Evolutionary conservation across 2,113 vertebrate genomes (phyloP).

Genomic region (Rhinopomastus cyanomelas): DNA sequence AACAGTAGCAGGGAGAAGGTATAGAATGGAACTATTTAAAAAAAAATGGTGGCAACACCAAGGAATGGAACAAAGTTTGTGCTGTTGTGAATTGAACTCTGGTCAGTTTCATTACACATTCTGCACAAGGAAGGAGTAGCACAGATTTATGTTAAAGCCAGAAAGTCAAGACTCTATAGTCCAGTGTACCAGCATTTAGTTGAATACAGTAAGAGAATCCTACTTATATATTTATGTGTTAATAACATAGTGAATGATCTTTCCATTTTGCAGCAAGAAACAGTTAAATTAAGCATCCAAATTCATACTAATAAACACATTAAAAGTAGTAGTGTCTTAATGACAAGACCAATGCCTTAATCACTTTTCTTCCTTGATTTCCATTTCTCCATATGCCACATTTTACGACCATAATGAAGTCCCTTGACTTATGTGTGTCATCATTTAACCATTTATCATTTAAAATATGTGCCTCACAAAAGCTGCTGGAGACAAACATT

Average conservation of each 20-base stretch:
- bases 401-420: conserved; percentile 8
- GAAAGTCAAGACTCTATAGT: neutral
- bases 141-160: neutral
- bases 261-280: neutral
- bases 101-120: neutral
- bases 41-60: accelerated
- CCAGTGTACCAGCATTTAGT: neutral
- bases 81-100: neutral
- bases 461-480: neutral
- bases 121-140: neutral
- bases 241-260: neutral
- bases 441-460: conserved; percentile 12
- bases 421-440: neutral
- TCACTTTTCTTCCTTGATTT: neutral
- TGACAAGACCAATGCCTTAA: neutral
- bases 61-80: accelerated
- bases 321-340: neutral
- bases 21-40: neutral
- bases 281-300: neutral
- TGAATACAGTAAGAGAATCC: neutral
- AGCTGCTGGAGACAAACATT: neutral
- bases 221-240: neutral
- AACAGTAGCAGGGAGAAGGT: neutral
- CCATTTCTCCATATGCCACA: neutral
- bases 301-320: neutral